These are phyloP conservation scores for Campylomormyrus numenius DNA, from an alignment of 2,113 vertebrate species.

Conservation along the genomic window DNA sequence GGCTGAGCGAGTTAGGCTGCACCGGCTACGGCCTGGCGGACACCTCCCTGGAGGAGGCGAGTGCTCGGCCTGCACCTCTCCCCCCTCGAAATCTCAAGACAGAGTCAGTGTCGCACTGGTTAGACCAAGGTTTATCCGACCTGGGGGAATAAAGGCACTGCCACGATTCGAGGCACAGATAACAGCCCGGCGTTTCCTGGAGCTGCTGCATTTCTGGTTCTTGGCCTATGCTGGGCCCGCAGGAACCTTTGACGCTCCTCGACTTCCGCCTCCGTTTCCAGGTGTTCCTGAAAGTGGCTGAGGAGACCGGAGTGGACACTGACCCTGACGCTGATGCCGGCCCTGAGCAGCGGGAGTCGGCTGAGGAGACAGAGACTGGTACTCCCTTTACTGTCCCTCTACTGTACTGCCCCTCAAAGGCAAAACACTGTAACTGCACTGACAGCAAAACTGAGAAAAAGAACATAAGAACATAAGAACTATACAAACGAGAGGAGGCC, in stretches of 20 bases:
- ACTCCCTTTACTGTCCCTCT: background rate
- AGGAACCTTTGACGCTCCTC: background rate
- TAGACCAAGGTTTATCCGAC: background rate
- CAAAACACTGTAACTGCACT: background rate
- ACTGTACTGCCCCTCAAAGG: background rate
- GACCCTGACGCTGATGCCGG: constrained; percentile 28
- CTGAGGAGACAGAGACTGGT: constrained; percentile 45
- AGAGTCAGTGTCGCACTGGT: background rate
- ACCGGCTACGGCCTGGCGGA: constrained; percentile 75
- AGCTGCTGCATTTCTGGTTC: background rate
- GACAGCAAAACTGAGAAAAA: background rate
- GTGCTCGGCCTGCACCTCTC: background rate
- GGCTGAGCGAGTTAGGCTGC: constrained; percentile 61
- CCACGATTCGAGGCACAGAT: background rate
- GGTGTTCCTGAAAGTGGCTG: constrained; percentile 81
- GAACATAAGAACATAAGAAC: too few relatives aligned
- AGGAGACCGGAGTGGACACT: constrained; percentile 48
- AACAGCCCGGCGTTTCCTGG: background rate
- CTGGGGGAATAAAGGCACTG: background rate
- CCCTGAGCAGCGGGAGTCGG: constrained; percentile 8
- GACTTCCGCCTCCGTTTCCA: constrained; percentile 32
- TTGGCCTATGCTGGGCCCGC: background rate
- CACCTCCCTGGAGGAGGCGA: constrained; percentile 82
- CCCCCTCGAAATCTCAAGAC: background rate
- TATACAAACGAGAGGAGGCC: too few relatives aligned